A percentile compares a stretch with the other conserved stretches of the same genome.
These are phyloP conservation scores for Xyrauchen texanus DNA, from an alignment of 2,113 vertebrate species.

Conservation along the genomic window DNA sequence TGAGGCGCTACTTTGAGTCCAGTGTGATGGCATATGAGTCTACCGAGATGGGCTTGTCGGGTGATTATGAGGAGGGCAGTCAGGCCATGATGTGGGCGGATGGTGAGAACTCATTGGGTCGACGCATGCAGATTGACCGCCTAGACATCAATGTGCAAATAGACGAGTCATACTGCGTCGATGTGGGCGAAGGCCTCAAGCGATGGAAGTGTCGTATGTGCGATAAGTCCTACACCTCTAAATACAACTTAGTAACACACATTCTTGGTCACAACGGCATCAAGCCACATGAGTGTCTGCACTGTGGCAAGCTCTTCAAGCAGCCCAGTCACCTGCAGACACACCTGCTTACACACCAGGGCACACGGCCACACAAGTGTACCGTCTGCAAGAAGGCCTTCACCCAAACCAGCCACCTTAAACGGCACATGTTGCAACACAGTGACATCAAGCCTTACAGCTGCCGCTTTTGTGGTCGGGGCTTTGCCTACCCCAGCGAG, in stretches of 20 bases:
- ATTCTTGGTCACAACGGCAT: slow-evolving; percentile 97
- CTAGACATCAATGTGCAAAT: slow-evolving; percentile 98
- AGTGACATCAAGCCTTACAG: slow-evolving; percentile 95
- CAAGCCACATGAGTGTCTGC: slow-evolving; percentile 95
- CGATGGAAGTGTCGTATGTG: slow-evolving; percentile 99
- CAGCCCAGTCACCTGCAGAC: slow-evolving; percentile 99
- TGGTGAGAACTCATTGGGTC: slow-evolving; percentile 77
- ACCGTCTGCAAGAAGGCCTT: slow-evolving; percentile 96
- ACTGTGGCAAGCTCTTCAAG: slow-evolving; percentile 98
- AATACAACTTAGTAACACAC: slow-evolving; percentile 98
- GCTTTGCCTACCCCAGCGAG: slow-evolving; percentile 97
- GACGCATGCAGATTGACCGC: slow-evolving; percentile 93
- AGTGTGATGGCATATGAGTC: slow-evolving; percentile 67
- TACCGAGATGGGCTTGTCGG: slow-evolving; percentile 73
- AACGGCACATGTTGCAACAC: slow-evolving; percentile 98
- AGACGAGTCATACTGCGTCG: slow-evolving; percentile 96
- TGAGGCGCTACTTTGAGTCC: slow-evolving; percentile 72
- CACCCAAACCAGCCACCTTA: slow-evolving; percentile 99
- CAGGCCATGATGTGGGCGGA: slow-evolving; percentile 75
- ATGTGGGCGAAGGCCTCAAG: slow-evolving; percentile 90
- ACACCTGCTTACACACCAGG: slow-evolving; percentile 97
- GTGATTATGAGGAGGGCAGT: slow-evolving; percentile 78
- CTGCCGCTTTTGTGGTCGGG: slow-evolving; percentile 92
- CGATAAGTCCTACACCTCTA: slow-evolving; percentile 98
- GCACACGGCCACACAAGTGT: slow-evolving; percentile 95